Evolutionary conservation across 2,797 vertebrate genomes (phyloP), one percentile per base, ranked within the genome.

Genomic region (Pipistrellus pipistrellus): DNA sequence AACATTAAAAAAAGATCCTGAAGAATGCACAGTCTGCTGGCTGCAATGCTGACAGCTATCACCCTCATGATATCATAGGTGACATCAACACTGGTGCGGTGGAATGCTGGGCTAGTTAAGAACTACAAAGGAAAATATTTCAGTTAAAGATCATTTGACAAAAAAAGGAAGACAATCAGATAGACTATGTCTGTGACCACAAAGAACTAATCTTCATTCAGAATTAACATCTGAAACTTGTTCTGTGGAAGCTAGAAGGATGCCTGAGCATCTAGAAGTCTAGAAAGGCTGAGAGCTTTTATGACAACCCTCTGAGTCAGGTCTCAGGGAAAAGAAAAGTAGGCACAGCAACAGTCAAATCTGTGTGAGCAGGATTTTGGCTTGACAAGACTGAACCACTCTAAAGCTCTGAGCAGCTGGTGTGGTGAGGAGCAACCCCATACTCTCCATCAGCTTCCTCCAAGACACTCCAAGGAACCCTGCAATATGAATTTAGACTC

Each of bases 211-310:
- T 48, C 20, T 64, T 38, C 41, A 27, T 32, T n/a, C 20, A n/a
- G 41, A 85, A 38, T 89, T 68, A 80, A 84, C 57, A 92, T 64
- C 46, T 92, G 69, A 51, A 68, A 87, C 30, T 94, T 86, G 51
- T 83, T 92, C 48, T 51, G 30, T 30, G 59, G 68, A 80, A 93
- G 20, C 71, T 62, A 30, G 51, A 86, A 81, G 55, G 94, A 81
- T 90, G 84, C 15, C 83, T 66, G 35, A 18, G 5, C 68, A 83
- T 30, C n/a, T 30, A 69, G 62, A 78, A 46, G 78, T 90, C 72
- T 66, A 87, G 75, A 83, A 46, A 59, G 15, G 55, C 46, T 21
- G 3, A 48, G 81, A 20, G 44, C 23, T 89, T 92, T 66, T 46
- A 57, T 5, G 41, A 20, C 11, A 57, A 76, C 32, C 53, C 38